phyloP scores from a whole-genome alignment of 2,888 invertebrate genomes.

The Lordiphosa andalusiaca region DNA sequence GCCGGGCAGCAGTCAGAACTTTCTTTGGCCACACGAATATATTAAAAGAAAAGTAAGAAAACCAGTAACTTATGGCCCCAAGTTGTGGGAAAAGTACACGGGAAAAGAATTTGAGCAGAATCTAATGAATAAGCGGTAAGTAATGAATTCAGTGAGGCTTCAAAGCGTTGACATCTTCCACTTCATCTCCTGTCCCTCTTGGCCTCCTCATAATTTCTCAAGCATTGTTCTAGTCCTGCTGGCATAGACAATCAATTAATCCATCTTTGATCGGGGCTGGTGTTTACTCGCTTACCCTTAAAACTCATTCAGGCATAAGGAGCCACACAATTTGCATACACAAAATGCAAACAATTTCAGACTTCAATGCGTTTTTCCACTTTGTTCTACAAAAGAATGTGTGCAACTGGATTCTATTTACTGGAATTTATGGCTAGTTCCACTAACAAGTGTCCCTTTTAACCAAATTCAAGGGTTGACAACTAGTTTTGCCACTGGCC shows the following conservation, averaged over 20 bases:
- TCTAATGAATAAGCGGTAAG: constrained; percentile 21
- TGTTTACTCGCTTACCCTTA: neutral
- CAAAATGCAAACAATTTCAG: constrained; percentile 38
- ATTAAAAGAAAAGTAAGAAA: constrained; percentile 28
- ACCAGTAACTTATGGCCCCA: constrained; percentile 25
- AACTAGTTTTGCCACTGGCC: constrained; percentile 21
- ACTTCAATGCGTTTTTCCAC: constrained; percentile 32
- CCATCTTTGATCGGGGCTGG: no score
- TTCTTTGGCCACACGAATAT: constrained; percentile 38
- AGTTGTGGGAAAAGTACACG: constrained; percentile 19
- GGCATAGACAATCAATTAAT: no score
- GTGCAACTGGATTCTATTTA: constrained; percentile 7
- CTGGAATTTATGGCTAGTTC: constrained; percentile 25
- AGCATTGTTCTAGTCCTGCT: no score
- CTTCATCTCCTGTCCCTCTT: no score
- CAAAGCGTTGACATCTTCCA: constrained; percentile 4
- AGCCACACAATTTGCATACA: constrained; percentile 14
- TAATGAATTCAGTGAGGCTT: constrained; percentile 22
- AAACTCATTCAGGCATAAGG: constrained; percentile 23
- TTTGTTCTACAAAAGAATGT: constrained; percentile 6
- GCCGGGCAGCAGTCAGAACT: constrained; percentile 22
- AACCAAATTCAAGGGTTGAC: constrained; percentile 30
- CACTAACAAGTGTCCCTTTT: constrained; percentile 23
- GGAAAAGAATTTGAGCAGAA: constrained; percentile 5
- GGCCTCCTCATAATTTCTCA: no score